A percentile compares a stretch with the other conserved stretches of the same genome.
phyloP scores from a whole-genome alignment of 2,113 vertebrate species.

The Thinocorus orbignyianus region DNA sequence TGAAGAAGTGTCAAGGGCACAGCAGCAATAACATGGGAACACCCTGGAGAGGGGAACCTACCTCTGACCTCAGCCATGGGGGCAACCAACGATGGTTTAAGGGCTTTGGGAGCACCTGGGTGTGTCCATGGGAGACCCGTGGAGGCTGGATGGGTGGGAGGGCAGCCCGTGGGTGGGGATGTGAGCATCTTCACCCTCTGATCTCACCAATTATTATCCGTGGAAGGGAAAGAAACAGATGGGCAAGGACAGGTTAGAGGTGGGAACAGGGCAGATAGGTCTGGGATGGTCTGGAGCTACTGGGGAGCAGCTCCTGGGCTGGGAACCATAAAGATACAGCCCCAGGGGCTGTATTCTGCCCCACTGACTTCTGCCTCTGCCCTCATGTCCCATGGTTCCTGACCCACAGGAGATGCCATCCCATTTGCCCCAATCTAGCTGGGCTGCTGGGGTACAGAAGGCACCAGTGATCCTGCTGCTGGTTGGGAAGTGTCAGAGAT shows the following conservation, averaged over 20 bases:
- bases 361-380: rapidly evolving
- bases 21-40: background rate
- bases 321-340: background rate
- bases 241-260: too few species aligned
- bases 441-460: background rate
- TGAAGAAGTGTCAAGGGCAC: background rate
- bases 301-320: background rate
- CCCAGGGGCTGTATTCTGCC: background rate
- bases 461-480: background rate
- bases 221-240: background rate
- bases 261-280: background rate
- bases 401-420: rapidly evolving
- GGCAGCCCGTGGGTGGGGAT: background rate
- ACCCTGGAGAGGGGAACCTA: background rate
- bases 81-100: background rate
- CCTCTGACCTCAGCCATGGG: background rate
- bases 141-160: background rate
- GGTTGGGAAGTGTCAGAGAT: background rate
- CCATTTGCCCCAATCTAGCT: background rate
- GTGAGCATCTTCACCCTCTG: background rate
- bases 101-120: background rate
- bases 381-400: rapidly evolving
- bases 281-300: background rate
- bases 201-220: background rate
- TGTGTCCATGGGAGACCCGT: rapidly evolving